A percentile compares a stretch with the other conserved stretches of the same genome.
These are phyloP conservation scores for Passer domesticus DNA, from an alignment of 2,113 vertebrate species.

Conservation along the genomic window DNA sequence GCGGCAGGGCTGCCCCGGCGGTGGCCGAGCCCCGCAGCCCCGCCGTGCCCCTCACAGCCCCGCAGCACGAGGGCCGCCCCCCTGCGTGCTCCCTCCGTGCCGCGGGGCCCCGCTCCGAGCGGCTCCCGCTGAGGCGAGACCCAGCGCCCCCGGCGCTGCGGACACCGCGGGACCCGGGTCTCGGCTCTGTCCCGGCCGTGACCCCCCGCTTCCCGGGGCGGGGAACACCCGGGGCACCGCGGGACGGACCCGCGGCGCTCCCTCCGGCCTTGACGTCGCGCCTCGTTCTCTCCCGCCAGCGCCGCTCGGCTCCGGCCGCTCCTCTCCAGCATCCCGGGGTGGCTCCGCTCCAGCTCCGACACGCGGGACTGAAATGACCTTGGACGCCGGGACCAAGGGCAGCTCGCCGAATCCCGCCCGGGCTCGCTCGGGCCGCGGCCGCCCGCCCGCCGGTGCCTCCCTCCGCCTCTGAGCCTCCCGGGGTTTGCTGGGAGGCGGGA, in stretches of 20 bases:
- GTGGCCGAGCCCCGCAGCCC: neutral
- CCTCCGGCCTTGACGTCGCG: neutral
- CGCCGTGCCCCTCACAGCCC: neutral
- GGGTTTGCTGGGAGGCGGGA: neutral
- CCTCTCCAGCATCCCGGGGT: slow-evolving; percentile 14
- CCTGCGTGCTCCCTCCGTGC: no score
- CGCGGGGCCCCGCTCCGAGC: neutral
- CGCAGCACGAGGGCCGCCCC: neutral
- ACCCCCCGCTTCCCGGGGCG: neutral
- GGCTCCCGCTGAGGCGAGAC: neutral
- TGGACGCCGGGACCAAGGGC: slow-evolving; percentile 40
- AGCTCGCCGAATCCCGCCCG: slow-evolving; percentile 4
- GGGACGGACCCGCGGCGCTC: neutral
- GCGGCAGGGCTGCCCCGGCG: neutral
- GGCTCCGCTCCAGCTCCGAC: slow-evolving; percentile 46
- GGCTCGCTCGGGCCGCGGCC: neutral
- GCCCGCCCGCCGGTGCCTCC: neutral
- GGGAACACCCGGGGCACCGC: neutral
- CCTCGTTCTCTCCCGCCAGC: neutral
- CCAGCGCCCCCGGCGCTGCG: neutral
- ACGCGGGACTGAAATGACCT: slow-evolving; percentile 41
- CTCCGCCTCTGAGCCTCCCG: neutral
- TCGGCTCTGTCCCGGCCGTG: neutral
- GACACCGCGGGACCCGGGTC: neutral
- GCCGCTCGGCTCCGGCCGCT: neutral